Percentiles rank a stretch among this genome's conserved stretches.
Evolutionary conservation across 92 coral and sea anemone genomes (phyloP).

Genomic region (Porites lobata): DNA sequence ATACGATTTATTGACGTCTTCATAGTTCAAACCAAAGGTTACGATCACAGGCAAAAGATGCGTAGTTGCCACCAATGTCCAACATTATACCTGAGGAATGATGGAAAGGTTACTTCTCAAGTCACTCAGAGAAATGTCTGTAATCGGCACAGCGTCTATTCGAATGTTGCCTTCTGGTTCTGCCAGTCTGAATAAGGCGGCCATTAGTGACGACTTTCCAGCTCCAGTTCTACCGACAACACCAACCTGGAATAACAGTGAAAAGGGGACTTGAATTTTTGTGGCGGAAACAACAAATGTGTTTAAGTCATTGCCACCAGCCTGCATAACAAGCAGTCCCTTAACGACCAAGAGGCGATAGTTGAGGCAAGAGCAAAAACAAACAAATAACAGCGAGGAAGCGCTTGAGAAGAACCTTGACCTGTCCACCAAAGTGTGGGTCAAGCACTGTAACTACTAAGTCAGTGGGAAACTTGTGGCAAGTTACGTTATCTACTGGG

Average conservation of each 20-base stretch:
- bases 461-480: too few species aligned
- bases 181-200: slow-evolving; percentile 90
- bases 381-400: too few species aligned
- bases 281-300: neutral
- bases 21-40: too few species aligned
- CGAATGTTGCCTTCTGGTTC: slow-evolving; percentile 86
- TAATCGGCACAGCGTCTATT: slow-evolving; percentile 87
- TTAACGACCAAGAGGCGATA: too few species aligned
- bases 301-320: too few species aligned
- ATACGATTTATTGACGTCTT: too few species aligned
- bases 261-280: neutral
- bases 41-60: neutral
- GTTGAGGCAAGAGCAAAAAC: too few species aligned
- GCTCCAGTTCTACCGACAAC: slow-evolving; percentile 98
- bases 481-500: too few species aligned
- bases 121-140: slow-evolving; percentile 84
- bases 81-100: slow-evolving; percentile 86
- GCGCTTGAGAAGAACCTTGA: too few species aligned
- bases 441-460: too few species aligned
- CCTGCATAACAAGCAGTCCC: too few species aligned
- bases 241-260: slow-evolving; percentile 67
- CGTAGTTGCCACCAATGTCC: neutral
- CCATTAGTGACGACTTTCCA: slow-evolving; percentile 92
- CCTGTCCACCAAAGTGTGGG: too few species aligned
- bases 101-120: slow-evolving; percentile 88